Conservation (phyloP, 2,113 vertebrate species). For the Lagenorhynchus albirostris region DNA sequence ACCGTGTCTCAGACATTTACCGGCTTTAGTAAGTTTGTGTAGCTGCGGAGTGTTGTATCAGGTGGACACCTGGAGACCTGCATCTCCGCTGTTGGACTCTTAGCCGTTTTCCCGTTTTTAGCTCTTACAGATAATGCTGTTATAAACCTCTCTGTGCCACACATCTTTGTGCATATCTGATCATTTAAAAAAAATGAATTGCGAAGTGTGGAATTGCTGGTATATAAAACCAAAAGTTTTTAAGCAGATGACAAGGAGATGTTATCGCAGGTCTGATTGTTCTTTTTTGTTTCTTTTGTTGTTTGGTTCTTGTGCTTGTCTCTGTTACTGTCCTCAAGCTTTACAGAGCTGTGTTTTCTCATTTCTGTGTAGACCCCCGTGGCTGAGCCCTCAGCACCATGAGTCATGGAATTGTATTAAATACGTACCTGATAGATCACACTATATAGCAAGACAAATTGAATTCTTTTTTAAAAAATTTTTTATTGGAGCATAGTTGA, state of each 20-base stretch:
- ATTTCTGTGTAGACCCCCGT: background rate
- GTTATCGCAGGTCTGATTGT: background rate
- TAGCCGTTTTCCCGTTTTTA: background rate
- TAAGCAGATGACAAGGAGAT: background rate
- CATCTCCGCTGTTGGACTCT: background rate
- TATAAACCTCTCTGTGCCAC: background rate
- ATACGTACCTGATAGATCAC: background rate
- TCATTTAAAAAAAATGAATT: background rate
- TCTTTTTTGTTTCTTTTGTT: background rate
- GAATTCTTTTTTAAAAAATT: background rate
- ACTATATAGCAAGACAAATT: background rate
- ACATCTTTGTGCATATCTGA: background rate
- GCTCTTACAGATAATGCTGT: background rate
- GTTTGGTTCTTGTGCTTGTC: background rate
- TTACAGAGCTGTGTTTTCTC: background rate
- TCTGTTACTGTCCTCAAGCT: background rate
- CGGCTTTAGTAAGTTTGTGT: accelerated
- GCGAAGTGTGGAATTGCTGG: background rate
- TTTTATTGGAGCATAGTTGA: too few species aligned
- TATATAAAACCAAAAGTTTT: background rate
- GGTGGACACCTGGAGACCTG: too few species aligned
- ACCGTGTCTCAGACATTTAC: background rate
- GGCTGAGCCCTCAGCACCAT: background rate
- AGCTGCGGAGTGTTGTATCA: too few species aligned
- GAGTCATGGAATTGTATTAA: background rate